phyloP scores from a whole-genome alignment of 2,113 vertebrate genomes.

The Alexandromys fortis region DNA sequence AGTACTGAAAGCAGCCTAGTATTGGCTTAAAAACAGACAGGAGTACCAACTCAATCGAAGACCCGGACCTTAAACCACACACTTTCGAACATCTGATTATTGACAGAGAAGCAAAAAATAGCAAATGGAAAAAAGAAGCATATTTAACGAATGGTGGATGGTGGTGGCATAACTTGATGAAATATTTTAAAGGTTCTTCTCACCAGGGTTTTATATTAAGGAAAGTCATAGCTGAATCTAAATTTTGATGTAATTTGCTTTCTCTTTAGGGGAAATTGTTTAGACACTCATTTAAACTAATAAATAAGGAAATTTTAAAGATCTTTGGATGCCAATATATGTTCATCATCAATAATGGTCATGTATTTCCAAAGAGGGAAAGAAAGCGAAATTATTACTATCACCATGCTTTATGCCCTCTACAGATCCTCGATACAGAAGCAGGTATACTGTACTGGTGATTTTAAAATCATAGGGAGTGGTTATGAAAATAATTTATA shows the following conservation, averaged over 20 bases:
- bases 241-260: conserved; percentile 31
- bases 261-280: conserved; percentile 24
- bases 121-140: too few relatives aligned
- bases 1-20: too few relatives aligned
- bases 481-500: neutral
- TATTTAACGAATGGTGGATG: too few relatives aligned
- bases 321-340: neutral
- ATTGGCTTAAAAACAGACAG: too few relatives aligned
- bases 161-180: neutral
- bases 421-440: neutral
- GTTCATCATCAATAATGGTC: neutral
- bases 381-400: neutral
- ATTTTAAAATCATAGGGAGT: neutral
- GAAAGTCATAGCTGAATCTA: neutral
- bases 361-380: neutral
- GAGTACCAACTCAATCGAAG: too few relatives aligned
- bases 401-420: neutral
- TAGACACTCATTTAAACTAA: neutral
- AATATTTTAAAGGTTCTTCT: conserved; percentile 10
- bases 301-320: conserved; percentile 25
- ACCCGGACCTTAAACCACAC: too few relatives aligned
- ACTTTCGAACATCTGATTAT: too few relatives aligned
- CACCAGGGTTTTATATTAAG: neutral
- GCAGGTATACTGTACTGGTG: neutral
- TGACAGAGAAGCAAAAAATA: too few relatives aligned